Evolutionary conservation across 2,113 vertebrate species (phyloP).

Genomic region (Phrynosoma blainvillii): DNA sequence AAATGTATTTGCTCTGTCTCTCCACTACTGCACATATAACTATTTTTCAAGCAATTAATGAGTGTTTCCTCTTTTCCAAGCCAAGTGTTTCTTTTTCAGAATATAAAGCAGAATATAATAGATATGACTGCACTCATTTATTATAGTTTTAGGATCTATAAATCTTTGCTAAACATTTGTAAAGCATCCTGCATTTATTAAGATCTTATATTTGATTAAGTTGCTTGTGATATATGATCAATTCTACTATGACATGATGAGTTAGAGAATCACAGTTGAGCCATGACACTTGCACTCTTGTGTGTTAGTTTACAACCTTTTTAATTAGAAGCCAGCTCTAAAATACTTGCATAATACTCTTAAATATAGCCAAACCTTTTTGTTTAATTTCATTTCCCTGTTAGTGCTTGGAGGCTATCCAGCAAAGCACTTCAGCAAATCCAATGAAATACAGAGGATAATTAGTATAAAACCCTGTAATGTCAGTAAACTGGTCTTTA

Average conservation of each 20-base stretch:
- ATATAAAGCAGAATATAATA: neutral
- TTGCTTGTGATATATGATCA: neutral
- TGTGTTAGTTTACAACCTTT: constrained; percentile 69
- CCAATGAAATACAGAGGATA: constrained; percentile 76
- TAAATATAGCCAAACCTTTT: constrained; percentile 79
- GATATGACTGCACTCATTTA: neutral
- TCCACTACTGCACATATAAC: neutral
- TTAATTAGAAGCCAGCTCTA: constrained; percentile 73
- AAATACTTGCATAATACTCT: constrained; percentile 71
- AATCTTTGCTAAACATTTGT: neutral
- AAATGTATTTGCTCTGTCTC: neutral
- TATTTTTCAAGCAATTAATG: constrained; percentile 4
- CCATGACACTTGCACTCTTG: constrained; percentile 46
- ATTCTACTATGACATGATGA: neutral
- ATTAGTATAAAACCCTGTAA: constrained; percentile 80
- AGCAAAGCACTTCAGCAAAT: constrained; percentile 85
- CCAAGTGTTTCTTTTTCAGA: accelerated
- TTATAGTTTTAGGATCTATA: neutral
- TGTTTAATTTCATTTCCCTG: constrained; percentile 83
- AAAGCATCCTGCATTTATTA: neutral
- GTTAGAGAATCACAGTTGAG: constrained; percentile 5
- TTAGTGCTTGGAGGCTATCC: constrained; percentile 85
- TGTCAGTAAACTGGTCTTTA: constrained; percentile 58
- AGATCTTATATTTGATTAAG: neutral
- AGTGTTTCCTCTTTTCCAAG: neutral